phyloP scores from a whole-genome alignment of 2,888 invertebrate genomes.

The Nemapogon koenigi region DNA sequence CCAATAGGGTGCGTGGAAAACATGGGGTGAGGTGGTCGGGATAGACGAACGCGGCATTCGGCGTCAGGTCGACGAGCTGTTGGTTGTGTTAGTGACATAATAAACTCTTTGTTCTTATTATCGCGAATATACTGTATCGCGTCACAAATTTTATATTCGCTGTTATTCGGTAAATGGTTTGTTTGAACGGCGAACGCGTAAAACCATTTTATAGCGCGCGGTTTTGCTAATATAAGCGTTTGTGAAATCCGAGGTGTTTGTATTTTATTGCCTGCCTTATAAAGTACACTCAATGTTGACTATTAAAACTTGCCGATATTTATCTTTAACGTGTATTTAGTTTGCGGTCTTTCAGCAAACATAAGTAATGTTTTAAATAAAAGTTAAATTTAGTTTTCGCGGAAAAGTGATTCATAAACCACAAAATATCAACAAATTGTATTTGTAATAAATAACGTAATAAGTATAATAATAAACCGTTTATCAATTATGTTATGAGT shows the following conservation, averaged over 20 bases:
- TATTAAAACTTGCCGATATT: too few species aligned
- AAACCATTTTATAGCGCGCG: slow-evolving; percentile 44
- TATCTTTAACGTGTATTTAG: too few species aligned
- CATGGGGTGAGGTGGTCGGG: slow-evolving; percentile 62
- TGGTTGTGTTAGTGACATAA: slow-evolving; percentile 13
- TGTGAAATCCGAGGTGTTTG: slow-evolving; percentile 57
- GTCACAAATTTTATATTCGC: slow-evolving; percentile 45
- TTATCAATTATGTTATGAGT: too few species aligned
- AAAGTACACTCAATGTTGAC: too few species aligned
- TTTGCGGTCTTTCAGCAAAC: too few species aligned
- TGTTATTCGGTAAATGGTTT: slow-evolving; percentile 46
- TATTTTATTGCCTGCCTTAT: too few species aligned
- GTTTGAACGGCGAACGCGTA: slow-evolving; percentile 28
- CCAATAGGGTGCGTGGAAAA: slow-evolving; percentile 34
- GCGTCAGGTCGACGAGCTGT: slow-evolving; percentile 42
- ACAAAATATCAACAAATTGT: too few species aligned
- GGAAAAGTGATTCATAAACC: too few species aligned
- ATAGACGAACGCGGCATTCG: slow-evolving; percentile 58
- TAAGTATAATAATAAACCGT: too few species aligned
- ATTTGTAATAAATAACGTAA: too few species aligned
- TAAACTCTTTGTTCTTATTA: slow-evolving; percentile 44
- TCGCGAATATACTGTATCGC: slow-evolving; percentile 22
- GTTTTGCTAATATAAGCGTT: slow-evolving; percentile 46
- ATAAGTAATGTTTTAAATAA: too few species aligned
- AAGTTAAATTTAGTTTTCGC: too few species aligned